These are phyloP conservation scores for Pica pica DNA, from an alignment of 2,113 vertebrate genomes.

Conservation along the genomic window DNA sequence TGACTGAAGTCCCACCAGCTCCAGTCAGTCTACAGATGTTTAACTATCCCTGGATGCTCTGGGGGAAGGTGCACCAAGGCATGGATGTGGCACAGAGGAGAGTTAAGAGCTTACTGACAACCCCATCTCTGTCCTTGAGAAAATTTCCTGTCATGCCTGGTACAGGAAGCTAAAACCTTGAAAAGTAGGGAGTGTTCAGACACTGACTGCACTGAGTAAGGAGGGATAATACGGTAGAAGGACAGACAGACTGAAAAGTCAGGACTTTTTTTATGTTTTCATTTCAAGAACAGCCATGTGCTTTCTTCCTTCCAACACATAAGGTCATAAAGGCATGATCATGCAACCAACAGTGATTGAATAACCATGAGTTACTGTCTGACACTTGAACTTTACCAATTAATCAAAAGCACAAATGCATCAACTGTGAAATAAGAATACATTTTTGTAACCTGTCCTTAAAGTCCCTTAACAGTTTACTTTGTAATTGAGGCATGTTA, in stretches of 20 bases:
- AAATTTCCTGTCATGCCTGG: background rate
- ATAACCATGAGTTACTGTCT: constrained; percentile 37
- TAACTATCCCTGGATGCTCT: background rate
- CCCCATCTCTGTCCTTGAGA: background rate
- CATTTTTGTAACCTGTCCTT: background rate
- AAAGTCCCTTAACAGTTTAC: background rate
- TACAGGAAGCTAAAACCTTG: background rate
- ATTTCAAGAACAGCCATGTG: background rate
- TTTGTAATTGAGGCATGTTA: background rate
- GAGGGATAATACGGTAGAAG: background rate
- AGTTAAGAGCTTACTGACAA: background rate
- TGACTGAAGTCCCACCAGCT: background rate
- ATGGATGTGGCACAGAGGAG: background rate
- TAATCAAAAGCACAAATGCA: background rate
- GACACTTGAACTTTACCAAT: constrained; percentile 16
- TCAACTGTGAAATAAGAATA: constrained; percentile 10
- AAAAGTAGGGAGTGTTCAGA: background rate
- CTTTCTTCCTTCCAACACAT: background rate
- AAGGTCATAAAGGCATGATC: background rate
- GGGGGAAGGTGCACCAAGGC: background rate
- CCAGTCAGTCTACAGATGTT: background rate
- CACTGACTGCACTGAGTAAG: background rate
- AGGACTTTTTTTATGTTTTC: background rate
- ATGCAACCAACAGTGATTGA: constrained; percentile 23
- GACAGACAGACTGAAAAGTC: background rate